Base-by-base conservation (phyloP, 2,888 invertebrate species). In the Oegoconia quadripuncta region DNA sequence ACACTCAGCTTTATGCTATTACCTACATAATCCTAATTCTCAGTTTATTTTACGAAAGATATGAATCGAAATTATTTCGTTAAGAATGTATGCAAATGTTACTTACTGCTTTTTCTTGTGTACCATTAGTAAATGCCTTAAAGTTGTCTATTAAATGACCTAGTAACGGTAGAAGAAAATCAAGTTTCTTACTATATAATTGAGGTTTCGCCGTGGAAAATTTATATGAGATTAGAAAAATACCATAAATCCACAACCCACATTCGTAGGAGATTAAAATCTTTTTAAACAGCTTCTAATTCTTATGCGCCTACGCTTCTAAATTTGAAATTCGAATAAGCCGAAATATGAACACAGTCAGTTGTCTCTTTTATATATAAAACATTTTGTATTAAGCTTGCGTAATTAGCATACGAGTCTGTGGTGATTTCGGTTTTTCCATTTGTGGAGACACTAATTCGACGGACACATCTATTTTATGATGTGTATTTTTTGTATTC, bases 231-330 rank as follows among this genome's bases (percentile, higher is more conserved):
- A 54, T 50, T 48, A 72, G 64, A 65, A 73, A 74, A 68, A 64
- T 63, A 57, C 66, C 55, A 83, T 84, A 82, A 76, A 67, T 87
- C 75, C 20, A 77, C 74, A 69, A 51, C 84, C 86, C 78, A 73
- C 76, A 71, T 66, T 61, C 63, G 59, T 55, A 69, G 70, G 69
- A 64, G 80, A 80, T 79, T 80, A 74, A 73, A 78, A 79, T 80
- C 77, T 80, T 59, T 74, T 72, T 72, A 72, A 78, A 72, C 59
- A 71, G 59, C 59, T 55, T 52, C 69, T 72, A 78, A 76, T 78
- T 81, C 77, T 55, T 61, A 46, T 55, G 67, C 80, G 70, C 84
- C 84, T 70, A 84, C 86, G 75, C 78, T 51, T 50, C 56, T 70
- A 74, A 71, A 79, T 72, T 74, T 67, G 65, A 74, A 71, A 64